Evolutionary conservation across 2,797 vertebrate genomes (phyloP).

Genomic region (Fratercula arctica): DNA sequence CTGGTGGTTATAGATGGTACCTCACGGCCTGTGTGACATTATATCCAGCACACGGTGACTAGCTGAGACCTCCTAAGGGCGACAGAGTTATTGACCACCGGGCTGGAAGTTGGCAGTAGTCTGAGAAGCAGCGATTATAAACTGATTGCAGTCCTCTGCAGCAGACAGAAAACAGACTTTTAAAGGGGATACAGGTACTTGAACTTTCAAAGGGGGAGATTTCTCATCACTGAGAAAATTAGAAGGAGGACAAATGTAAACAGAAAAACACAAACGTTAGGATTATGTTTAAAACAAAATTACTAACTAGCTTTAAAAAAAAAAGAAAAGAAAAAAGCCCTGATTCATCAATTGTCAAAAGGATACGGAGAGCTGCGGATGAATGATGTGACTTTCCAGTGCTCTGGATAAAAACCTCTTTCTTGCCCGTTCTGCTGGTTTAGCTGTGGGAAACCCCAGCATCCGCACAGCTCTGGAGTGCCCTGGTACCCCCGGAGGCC

Average conservation of each 20-base stretch:
- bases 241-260: background rate
- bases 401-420: background rate
- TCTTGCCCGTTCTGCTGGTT: background rate
- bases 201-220: background rate
- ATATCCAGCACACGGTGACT: no score
- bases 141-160: background rate
- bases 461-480: background rate
- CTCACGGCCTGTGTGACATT: background rate
- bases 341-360: background rate
- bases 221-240: background rate
- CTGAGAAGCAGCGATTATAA: rapidly evolving
- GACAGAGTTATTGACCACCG: background rate
- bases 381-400: background rate
- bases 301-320: background rate
- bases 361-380: background rate
- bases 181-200: background rate
- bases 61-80: background rate
- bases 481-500: rapidly evolving
- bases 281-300: background rate
- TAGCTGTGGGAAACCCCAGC: background rate
- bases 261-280: background rate
- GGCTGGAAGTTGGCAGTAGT: background rate
- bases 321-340: background rate
- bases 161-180: background rate
- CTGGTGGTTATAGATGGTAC: background rate